phyloP scores from a whole-genome alignment of 2,797 vertebrate genomes.

The Tokudaia muenninki region DNA sequence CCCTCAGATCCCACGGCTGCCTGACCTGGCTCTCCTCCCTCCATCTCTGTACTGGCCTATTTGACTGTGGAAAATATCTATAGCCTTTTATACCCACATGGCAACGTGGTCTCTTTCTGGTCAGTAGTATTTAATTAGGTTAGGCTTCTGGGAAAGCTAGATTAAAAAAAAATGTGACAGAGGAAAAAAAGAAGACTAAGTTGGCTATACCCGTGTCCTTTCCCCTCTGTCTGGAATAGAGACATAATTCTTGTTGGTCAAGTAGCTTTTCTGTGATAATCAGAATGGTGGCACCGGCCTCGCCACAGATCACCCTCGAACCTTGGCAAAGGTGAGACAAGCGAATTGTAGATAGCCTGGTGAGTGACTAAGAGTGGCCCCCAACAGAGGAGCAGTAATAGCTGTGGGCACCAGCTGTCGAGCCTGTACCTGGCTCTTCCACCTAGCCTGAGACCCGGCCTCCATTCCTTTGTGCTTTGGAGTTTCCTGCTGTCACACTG shows the following conservation, averaged over 20 bases:
- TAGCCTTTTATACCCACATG: background rate
- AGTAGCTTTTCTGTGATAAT: background rate
- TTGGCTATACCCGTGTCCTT: too few relatives aligned
- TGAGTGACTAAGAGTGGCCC: rapidly evolving
- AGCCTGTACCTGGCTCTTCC: background rate
- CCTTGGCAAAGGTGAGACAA: background rate
- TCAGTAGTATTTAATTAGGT: background rate
- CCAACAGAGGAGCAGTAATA: rapidly evolving
- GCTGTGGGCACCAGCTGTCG: rapidly evolving
- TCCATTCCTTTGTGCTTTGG: too few relatives aligned
- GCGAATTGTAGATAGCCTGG: rapidly evolving
- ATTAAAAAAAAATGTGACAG: background rate
- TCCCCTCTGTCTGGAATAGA: background rate
- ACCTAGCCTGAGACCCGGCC: background rate
- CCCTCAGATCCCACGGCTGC: background rate
- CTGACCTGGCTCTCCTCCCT: background rate
- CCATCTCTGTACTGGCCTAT: background rate
- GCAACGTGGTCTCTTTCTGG: background rate
- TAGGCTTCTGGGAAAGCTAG: background rate
- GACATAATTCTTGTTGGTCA: background rate
- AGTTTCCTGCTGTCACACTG: rapidly evolving
- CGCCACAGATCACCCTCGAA: background rate
- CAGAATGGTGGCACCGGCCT: background rate
- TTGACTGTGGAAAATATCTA: background rate
- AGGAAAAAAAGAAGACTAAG: background rate